phyloP scores from a whole-genome alignment of 2,113 vertebrate species.

The Lycaon pictus region DNA sequence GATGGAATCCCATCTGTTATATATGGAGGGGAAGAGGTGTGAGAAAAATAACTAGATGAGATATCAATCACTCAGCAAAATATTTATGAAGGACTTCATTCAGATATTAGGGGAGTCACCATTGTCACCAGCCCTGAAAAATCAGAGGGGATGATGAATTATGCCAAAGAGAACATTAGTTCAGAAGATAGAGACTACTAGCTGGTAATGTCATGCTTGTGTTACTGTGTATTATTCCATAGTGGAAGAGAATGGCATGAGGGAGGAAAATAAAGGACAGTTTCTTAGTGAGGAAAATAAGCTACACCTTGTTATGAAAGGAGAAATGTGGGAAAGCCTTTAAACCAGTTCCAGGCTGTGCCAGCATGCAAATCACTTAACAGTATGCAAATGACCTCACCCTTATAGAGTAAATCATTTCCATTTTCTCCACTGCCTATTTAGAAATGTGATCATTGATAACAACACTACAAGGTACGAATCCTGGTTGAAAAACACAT shows the following conservation, averaged over 20 bases:
- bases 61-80: constrained; percentile 80
- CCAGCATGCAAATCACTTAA: constrained; percentile 48
- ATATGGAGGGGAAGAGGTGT: constrained; percentile 68
- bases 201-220: neutral
- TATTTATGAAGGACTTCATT: constrained; percentile 78
- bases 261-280: constrained; percentile 11
- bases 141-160: constrained; percentile 71
- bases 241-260: neutral
- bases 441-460: constrained; percentile 70
- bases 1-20: constrained; percentile 77
- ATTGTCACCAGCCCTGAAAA: constrained; percentile 68
- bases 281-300: constrained; percentile 40
- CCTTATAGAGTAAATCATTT: constrained; percentile 66
- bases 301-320: neutral
- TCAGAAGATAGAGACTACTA: constrained; percentile 10
- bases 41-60: constrained; percentile 69
- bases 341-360: constrained; percentile 46
- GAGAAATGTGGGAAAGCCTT: constrained; percentile 1
- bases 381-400: constrained; percentile 65
- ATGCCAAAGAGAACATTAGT: constrained; percentile 41
- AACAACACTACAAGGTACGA: constrained; percentile 2
- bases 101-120: constrained; percentile 78
- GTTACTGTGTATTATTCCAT: neutral
- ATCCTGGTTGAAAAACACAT: constrained; percentile 48
- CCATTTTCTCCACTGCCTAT: constrained; percentile 42